Conservation (phyloP, 2,113 vertebrate species). For the Chascanopsetta lugubris region DNA sequence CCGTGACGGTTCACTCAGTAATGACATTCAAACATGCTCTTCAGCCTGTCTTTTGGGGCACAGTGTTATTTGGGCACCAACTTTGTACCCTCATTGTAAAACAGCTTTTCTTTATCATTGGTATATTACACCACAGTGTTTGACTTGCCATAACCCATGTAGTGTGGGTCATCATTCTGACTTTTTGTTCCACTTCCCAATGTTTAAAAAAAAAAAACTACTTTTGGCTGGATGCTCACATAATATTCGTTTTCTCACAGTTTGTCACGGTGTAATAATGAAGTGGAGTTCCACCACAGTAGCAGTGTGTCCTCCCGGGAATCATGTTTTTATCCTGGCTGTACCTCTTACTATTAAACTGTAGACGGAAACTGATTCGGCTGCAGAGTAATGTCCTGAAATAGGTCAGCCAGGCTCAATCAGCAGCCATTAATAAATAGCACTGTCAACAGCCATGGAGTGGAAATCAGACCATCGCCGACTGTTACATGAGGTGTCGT, state of each 20-base stretch:
- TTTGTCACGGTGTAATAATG: too few relatives aligned
- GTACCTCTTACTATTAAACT: conserved; percentile 38
- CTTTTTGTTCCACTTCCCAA: not conserved
- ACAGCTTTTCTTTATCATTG: conserved; percentile 9
- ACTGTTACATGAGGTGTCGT: conserved; percentile 71
- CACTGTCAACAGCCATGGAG: conserved; percentile 66
- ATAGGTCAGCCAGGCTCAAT: conserved; percentile 58
- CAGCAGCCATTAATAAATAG: conserved; percentile 70
- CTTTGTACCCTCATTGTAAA: too few relatives aligned
- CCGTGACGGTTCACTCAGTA: conserved; percentile 14
- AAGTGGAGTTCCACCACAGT: conserved; percentile 14
- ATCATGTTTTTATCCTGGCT: conserved; percentile 59
- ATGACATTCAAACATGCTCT: not conserved
- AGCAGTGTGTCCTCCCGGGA: conserved; percentile 30
- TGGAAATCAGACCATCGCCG: conserved; percentile 67
- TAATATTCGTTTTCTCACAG: too few relatives aligned
- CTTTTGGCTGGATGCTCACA: conserved; percentile 13
- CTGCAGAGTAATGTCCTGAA: conserved; percentile 53
- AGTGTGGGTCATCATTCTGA: conserved; percentile 21
- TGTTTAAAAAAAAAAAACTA: conserved; percentile 6
- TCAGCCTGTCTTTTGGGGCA: not conserved
- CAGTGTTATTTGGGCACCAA: too few relatives aligned
- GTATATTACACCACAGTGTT: conserved; percentile 4
- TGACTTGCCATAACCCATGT: conserved; percentile 12
- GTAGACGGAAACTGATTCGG: conserved; percentile 38